These are phyloP conservation scores for Chrysochloris asiatica DNA, from an alignment of 2,113 vertebrate species.

Conservation along the genomic window DNA sequence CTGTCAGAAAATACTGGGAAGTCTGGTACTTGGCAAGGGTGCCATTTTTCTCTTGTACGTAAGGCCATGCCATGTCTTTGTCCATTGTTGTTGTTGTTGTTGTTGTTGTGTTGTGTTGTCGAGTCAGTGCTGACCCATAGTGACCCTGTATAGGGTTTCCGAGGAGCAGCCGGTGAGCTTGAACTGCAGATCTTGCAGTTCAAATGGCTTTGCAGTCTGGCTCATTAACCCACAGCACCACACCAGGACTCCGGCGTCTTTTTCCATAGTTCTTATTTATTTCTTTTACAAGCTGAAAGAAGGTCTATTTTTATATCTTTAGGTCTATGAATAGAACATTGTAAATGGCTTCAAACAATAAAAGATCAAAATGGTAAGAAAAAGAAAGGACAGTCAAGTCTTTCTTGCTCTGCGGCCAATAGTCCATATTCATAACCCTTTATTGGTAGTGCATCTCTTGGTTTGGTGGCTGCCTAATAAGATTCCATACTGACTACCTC, in stretches of 20 bases:
- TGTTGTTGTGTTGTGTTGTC: too few species aligned
- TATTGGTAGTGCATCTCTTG: background rate
- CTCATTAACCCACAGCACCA: too few species aligned
- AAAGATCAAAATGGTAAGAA: too few species aligned
- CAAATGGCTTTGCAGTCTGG: too few species aligned
- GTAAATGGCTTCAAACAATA: slow-evolving; percentile 92
- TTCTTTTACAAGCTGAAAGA: slow-evolving; percentile 94
- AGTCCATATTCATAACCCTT: background rate
- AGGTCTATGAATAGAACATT: slow-evolving; percentile 91
- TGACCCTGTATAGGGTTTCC: too few species aligned
- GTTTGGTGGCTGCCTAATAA: background rate
- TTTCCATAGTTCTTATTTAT: slow-evolving; percentile 93
- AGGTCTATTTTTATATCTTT: slow-evolving; percentile 94
- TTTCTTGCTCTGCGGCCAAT: background rate
- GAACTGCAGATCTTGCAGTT: too few species aligned
- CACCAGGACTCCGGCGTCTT: too few species aligned
- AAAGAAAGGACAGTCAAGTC: too few species aligned
- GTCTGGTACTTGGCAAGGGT: slow-evolving; percentile 86
- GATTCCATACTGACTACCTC: background rate
- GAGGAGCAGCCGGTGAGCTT: too few species aligned
- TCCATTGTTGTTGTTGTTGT: too few species aligned
- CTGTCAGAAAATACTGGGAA: slow-evolving; percentile 82
- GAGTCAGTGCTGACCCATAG: too few species aligned
- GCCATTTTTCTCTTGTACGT: slow-evolving; percentile 88
- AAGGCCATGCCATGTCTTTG: slow-evolving; percentile 88